Conservation (phyloP, 2,113 vertebrate species). For the Asarcornis scutulata region DNA sequence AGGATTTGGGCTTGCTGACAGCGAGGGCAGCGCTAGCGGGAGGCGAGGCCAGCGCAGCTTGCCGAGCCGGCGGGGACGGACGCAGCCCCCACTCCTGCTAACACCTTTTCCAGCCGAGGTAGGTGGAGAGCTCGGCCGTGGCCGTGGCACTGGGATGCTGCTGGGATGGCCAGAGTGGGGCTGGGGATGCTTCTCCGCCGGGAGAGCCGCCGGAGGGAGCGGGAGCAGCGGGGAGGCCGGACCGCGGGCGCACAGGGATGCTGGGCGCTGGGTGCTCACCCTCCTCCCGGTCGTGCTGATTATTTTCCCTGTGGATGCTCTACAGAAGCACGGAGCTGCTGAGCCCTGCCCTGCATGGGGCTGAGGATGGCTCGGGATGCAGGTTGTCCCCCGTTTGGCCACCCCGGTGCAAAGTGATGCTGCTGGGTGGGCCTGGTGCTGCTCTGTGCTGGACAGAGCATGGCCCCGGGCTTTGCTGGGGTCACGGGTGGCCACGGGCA, state of each 20-base stretch:
- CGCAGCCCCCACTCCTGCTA: not conserved
- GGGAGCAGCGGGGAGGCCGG: not conserved
- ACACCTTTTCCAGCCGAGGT: not conserved
- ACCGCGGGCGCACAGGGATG: not conserved
- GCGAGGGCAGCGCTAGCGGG: not conserved
- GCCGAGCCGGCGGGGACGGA: not conserved
- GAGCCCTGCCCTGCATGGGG: not conserved
- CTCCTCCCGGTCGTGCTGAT: not conserved
- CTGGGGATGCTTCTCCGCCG: not conserved
- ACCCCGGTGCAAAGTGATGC: accelerated
- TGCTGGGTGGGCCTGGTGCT: not conserved
- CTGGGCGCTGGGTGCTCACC: not conserved
- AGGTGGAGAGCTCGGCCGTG: not conserved
- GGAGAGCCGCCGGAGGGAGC: not conserved
- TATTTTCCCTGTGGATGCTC: not conserved
- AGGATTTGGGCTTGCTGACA: conserved; percentile 10
- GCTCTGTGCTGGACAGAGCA: not conserved
- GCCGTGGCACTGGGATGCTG: not conserved
- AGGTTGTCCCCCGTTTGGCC: not conserved
- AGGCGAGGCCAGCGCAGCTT: not conserved
- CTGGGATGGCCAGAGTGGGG: not conserved
- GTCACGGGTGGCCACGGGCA: not conserved
- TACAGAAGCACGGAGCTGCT: not conserved
- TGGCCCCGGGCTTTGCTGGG: not conserved
- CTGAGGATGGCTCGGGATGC: not conserved